phyloP scores from a whole-genome alignment of 2,888 invertebrate genomes.

The Apomyelois bistriatella region DNA sequence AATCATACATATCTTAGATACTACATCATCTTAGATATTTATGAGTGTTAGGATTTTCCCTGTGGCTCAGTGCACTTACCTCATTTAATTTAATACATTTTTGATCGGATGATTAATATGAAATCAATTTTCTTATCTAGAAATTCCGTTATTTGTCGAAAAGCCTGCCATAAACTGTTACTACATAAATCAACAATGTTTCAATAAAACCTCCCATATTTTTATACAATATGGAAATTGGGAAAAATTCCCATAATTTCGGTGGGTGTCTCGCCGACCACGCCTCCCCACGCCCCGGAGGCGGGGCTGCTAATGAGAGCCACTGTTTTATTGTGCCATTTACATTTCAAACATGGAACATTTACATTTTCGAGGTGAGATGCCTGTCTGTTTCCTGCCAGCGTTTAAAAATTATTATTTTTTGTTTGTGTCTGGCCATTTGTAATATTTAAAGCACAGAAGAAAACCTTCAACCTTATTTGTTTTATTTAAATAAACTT shows the following conservation, averaged over 20 bases:
- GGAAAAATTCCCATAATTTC: conserved; percentile 16
- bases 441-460: background rate
- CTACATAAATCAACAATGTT: conserved; percentile 9
- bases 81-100: no score
- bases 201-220: conserved; percentile 9
- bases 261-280: conserved; percentile 32
- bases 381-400: conserved; percentile 7
- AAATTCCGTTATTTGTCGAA: background rate
- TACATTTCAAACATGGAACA: conserved; percentile 21
- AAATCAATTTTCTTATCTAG: no score
- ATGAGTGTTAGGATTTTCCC: no score
- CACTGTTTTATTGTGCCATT: conserved; percentile 32
- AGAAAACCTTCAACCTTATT: no score
- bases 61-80: no score
- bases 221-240: conserved; percentile 11
- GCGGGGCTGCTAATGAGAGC: conserved; percentile 55
- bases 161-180: background rate
- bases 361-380: conserved; percentile 14
- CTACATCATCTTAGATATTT: no score
- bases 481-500: no score
- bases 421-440: background rate
- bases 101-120: no score
- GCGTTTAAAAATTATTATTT: background rate
- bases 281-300: conserved; percentile 45
- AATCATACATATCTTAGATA: no score